Percentiles rank a stretch among this genome's conserved stretches.
Evolutionary conservation across 2,888 invertebrate species (phyloP).

Genomic region (Malthinus seriepunctatus): DNA sequence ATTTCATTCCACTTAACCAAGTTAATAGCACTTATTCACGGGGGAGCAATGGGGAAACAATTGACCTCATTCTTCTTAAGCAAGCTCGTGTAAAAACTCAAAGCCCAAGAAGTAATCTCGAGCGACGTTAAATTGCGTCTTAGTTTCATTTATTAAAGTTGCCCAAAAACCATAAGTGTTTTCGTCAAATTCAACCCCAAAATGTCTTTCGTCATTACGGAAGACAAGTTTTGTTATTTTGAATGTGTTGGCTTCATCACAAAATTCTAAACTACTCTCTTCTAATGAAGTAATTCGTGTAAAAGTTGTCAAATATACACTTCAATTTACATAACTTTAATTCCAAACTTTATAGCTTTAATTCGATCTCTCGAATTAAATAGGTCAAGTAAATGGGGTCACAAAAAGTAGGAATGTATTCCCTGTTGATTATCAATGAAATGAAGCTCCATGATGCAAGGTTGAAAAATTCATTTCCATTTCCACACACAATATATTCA

Average conservation of each 20-base stretch:
- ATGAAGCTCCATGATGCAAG: no score
- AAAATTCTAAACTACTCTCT: not conserved
- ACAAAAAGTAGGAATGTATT: no score
- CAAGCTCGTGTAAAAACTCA: conserved; percentile 4
- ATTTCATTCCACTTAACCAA: conserved; percentile 25
- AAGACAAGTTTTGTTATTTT: no score
- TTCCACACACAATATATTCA: no score
- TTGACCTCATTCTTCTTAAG: conserved; percentile 29
- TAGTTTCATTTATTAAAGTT: no score
- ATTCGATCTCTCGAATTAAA: no score
- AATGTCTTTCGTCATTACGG: no score
- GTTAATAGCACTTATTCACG: conserved; percentile 25
- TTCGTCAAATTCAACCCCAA: no score
- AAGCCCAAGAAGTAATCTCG: not conserved
- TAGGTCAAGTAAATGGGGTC: no score
- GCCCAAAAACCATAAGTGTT: not conserved
- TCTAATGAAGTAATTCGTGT: not conserved
- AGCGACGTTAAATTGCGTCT: conserved; percentile 3
- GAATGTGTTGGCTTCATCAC: not conserved
- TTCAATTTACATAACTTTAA: not conserved
- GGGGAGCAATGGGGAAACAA: conserved; percentile 30
- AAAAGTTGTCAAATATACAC: not conserved
- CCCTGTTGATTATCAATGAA: no score
- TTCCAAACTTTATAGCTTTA: no score
- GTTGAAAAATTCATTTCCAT: no score